Conservation (phyloP, 2,888 invertebrate genomes). For the Pegoplata infirma region DNA sequence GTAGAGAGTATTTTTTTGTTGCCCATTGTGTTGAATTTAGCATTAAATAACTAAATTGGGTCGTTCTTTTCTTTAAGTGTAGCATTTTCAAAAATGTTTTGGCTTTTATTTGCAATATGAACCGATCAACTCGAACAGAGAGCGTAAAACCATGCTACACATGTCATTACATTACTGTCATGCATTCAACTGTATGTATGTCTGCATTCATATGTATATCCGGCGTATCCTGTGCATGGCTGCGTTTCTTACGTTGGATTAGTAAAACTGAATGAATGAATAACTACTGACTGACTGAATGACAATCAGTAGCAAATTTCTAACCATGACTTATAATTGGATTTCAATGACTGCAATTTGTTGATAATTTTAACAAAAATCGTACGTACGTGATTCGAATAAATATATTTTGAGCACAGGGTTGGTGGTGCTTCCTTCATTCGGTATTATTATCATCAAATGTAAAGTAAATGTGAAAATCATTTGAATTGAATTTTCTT, state of each 20-base stretch:
- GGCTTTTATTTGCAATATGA: slow-evolving; percentile 45
- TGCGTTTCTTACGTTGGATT: slow-evolving; percentile 39
- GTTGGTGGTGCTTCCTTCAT: slow-evolving; percentile 6
- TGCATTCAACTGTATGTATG: slow-evolving; percentile 17
- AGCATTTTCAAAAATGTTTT: slow-evolving; percentile 44
- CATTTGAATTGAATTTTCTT: not conserved
- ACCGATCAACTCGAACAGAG: slow-evolving; percentile 31
- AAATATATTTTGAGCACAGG: slow-evolving; percentile 64
- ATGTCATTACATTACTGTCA: slow-evolving; percentile 36
- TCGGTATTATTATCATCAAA: slow-evolving; percentile 9
- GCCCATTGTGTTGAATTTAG: no score
- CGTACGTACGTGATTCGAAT: slow-evolving; percentile 50
- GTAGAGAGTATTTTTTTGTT: no score
- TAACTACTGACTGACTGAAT: not conserved
- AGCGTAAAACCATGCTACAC: slow-evolving; percentile 7
- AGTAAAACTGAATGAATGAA: slow-evolving; percentile 20
- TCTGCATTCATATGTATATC: not conserved
- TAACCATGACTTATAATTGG: slow-evolving; percentile 71
- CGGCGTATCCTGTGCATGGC: slow-evolving; percentile 21
- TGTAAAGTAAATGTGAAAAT: slow-evolving; percentile 20
- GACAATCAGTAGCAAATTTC: slow-evolving; percentile 56
- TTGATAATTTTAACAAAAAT: slow-evolving; percentile 71
- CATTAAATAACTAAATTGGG: no score
- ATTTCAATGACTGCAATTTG: slow-evolving; percentile 77
- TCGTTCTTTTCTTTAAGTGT: no score